Conservation (phyloP, 2,113 vertebrate genomes). For the Perca flavescens region DNA sequence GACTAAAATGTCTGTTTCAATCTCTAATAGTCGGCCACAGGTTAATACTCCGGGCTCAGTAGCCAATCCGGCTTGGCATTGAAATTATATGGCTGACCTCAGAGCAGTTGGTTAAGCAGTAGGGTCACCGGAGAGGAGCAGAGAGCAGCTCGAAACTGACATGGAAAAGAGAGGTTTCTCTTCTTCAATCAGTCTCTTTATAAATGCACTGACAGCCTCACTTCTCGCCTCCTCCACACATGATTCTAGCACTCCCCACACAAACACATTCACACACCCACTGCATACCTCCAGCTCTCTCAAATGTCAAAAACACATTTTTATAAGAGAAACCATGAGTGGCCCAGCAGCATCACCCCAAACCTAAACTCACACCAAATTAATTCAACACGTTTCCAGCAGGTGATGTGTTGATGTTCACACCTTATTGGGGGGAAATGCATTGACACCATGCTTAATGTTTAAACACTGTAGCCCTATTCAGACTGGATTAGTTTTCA, state of each 20-base stretch:
- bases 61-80: slow-evolving; percentile 20
- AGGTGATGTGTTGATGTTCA: slow-evolving; percentile 60
- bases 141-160: slow-evolving; percentile 49
- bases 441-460: slow-evolving; percentile 6
- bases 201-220: slow-evolving; percentile 62
- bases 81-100: slow-evolving; percentile 68
- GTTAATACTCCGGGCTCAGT: slow-evolving; percentile 14
- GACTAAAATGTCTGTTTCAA: slow-evolving; percentile 49
- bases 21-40: slow-evolving; percentile 27
- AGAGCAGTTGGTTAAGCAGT: slow-evolving; percentile 72
- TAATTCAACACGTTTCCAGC: slow-evolving; percentile 44
- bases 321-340: slow-evolving; percentile 52
- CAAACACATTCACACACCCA: slow-evolving; percentile 26
- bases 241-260: slow-evolving; percentile 46
- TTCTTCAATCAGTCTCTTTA: slow-evolving; percentile 62
- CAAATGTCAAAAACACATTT: slow-evolving; percentile 49
- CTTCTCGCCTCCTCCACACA: slow-evolving; percentile 62
- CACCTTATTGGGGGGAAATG: slow-evolving; percentile 43
- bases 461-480: slow-evolving; percentile 31
- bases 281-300: slow-evolving; percentile 51
- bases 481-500: slow-evolving; percentile 41
- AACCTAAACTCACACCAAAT: slow-evolving; percentile 55
- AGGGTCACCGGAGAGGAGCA: slow-evolving; percentile 57
- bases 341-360: slow-evolving; percentile 61
- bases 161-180: slow-evolving; percentile 50